Percentiles rank a stretch among this genome's conserved stretches.
Conservation (phyloP, 2,113 vertebrate genomes). For the Eurystomus gularis region DNA sequence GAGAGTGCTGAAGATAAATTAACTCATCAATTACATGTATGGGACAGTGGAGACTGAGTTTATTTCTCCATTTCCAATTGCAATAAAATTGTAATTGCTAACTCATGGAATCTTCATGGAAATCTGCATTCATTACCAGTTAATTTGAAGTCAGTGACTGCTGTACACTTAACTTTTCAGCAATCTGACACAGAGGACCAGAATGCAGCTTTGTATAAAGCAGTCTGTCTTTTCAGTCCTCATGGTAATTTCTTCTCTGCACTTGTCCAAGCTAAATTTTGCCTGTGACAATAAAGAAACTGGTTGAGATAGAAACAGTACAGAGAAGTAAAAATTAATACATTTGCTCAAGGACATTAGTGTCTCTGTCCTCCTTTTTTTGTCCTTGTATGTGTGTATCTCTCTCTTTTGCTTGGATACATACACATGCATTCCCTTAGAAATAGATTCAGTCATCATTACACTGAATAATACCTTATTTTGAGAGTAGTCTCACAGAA, state of each 20-base stretch:
- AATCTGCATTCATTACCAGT: slow-evolving; percentile 72
- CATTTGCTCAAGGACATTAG: slow-evolving; percentile 15
- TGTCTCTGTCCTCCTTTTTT: background rate
- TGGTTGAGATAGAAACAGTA: slow-evolving; percentile 34
- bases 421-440: background rate
- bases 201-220: slow-evolving; percentile 38
- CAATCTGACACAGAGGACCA: background rate
- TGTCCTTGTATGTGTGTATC: background rate
- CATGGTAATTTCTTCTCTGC: slow-evolving; percentile 5
- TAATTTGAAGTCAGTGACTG: slow-evolving; percentile 72
- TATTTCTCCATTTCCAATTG: slow-evolving; percentile 73
- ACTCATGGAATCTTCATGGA: slow-evolving; percentile 70
- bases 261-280: slow-evolving; percentile 47
- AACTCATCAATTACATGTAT: slow-evolving; percentile 80
- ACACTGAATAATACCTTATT: background rate
- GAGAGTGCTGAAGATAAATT: slow-evolving; percentile 78
- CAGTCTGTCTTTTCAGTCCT: slow-evolving; percentile 7
- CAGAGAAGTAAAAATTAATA: slow-evolving; percentile 50
- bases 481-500: background rate
- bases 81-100: slow-evolving; percentile 76
- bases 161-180: slow-evolving; percentile 59
- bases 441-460: background rate
- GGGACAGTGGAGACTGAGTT: slow-evolving; percentile 70
- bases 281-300: slow-evolving; percentile 20
- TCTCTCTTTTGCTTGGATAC: background rate